Evolutionary conservation across 2,797 vertebrate genomes (phyloP), one percentile per base, ranked within the genome.

Genomic region (Enteromius thamalakanensis): DNA sequence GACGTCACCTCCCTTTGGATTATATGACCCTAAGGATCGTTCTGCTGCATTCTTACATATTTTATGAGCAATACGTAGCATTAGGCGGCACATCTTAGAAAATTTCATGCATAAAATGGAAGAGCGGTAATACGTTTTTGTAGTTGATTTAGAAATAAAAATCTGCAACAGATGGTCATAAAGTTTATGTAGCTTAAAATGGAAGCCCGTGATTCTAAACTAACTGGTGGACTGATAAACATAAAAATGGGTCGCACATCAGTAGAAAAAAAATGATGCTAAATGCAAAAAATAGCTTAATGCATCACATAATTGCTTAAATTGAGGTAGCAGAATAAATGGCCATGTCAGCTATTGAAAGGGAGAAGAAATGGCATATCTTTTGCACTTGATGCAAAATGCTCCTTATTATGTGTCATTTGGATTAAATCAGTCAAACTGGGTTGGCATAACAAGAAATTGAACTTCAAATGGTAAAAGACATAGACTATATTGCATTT

Each of bases 151-250:
- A 17, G 23, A 26, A 53, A 69, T 21, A 26, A 55, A 40, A 17
- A 68, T 51, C 14, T 68, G 58, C 60, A 45, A 47, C 76, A 78
- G 76, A 77, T 64, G 75, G 55, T 21, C 55, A 29, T 42, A 62
- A 8, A 26, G 32, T 71, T 53, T 3, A 72, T 51, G 26, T 21
- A 26, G 4, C 21, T 26, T 34, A 26, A 76, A 37, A 60, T n/a
- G 53, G n/a, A 40, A 60, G 2, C n/a, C 53, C 60, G 26, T 29
- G 60, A 29, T 64, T 64, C 60, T 32, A 4, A 64, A 7, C 60
- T 53, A 37, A 23, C 12, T 26, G 34, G 11, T 26, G 34, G 21
- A 14, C 37, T 37, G 8, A 70, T 26, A 9, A 45, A 21, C 4
- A 29, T 47, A 21, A 19, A 51, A 72, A 32, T 34, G 0, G 26